Evolutionary conservation across 2,797 vertebrate species (phyloP).

Genomic region (Craterocephalus amniculus): DNA sequence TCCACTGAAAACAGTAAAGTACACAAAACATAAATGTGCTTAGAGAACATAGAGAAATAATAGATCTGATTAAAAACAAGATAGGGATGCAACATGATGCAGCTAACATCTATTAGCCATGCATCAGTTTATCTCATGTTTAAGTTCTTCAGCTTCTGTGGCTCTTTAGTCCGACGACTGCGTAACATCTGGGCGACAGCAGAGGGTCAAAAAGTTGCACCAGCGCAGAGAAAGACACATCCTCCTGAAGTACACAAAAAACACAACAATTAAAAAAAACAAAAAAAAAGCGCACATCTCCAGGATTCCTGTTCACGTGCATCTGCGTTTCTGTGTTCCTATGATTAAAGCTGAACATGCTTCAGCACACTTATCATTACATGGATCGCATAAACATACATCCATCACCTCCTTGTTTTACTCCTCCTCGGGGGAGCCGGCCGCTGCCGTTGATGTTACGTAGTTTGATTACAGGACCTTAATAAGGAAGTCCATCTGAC

Average conservation of each 20-base stretch:
- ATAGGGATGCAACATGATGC: conserved; percentile 13
- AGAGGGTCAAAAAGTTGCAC: conserved; percentile 86
- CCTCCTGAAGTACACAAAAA: conserved; percentile 64
- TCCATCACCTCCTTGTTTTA: conserved; percentile 30
- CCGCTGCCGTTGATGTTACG: conserved; percentile 17
- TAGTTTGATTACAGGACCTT: conserved; percentile 43
- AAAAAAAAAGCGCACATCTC: conserved; percentile 14
- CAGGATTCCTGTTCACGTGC: conserved; percentile 32
- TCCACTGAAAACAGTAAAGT: conserved; percentile 2
- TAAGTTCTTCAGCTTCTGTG: conserved; percentile 13
- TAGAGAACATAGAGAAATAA: conserved; percentile 24
- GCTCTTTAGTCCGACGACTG: conserved; percentile 77
- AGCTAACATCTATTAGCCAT: not conserved
- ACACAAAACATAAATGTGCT: conserved; percentile 15
- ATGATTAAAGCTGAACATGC: conserved; percentile 16
- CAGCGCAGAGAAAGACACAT: conserved; percentile 71
- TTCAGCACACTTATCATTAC: conserved; percentile 43
- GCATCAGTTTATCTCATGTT: not conserved
- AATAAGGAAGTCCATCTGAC: conserved; percentile 54
- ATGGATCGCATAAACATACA: conserved; percentile 55
- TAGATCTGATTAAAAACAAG: conserved; percentile 20
- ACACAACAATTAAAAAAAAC: conserved; percentile 13
- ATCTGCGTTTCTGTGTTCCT: conserved; percentile 25
- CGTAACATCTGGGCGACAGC: conserved; percentile 85
- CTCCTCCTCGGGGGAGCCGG: conserved; percentile 36